Base-by-base conservation (phyloP, 2,113 vertebrate genomes). In the Lepisosteus osseus region DNA sequence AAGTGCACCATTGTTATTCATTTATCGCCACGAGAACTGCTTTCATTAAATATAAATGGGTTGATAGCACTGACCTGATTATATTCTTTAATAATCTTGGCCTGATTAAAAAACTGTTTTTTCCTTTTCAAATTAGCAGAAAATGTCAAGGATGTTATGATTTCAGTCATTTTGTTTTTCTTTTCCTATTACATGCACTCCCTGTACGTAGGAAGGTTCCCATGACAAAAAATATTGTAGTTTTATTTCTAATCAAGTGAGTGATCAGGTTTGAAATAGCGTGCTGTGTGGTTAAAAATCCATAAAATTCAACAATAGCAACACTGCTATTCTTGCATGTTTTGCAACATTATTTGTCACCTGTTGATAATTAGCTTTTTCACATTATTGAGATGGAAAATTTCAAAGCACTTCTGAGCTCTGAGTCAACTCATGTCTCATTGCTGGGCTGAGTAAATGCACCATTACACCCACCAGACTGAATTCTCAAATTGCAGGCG, bases 291-390 rank as follows among this genome's bases (percentile, higher is more conserved):
- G 51, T 17, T 29, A 41, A 15, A 47, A 55, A 63, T 57, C 6
- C 57, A 66, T 47, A 66, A 17, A 5, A 51, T 6, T 51, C 47
- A 29, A 51, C 62, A 41, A 65, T 55, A 17, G 64, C 56, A 51
- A 51, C 7, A 15, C 5, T 5, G 61, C 61, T 69, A 66, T 64
- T 59, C 64, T 66, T 2, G 61, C 40, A 55, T 44, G 62, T 14
- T 56, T 74, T 80, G 75, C 44, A 68, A 76, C 59, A 61, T 72
- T 51, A 72, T 56, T 15, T 69, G 65, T 70, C 74, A 74, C 54
- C 59, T 61, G 59, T 51, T 59, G 65, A 56, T 78, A 77, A 78
- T 76, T 73, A 80, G 73, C 71, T 69, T 68, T 73, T 78, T 57
- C 70, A 65, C 51, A 61, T 77, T 61, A 43, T 72, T 70, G 69